Evolutionary conservation across 2,888 invertebrate species (phyloP).

Genomic region (Blera fallax): DNA sequence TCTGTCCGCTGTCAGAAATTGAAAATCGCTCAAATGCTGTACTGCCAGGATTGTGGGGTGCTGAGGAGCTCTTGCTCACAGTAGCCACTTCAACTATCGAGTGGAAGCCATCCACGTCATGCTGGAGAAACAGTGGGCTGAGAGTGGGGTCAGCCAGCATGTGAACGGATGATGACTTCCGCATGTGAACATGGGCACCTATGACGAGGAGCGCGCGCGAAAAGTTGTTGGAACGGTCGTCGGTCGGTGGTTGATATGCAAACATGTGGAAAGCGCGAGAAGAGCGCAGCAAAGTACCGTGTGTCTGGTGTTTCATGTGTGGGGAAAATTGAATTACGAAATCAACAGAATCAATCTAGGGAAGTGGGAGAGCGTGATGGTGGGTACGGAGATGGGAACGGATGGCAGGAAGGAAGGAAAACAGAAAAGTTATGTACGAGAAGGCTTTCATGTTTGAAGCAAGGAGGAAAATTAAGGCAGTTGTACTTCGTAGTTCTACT

Average conservation of each 20-base stretch:
- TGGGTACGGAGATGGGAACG: conserved; percentile 1
- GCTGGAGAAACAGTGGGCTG: conserved; percentile 22
- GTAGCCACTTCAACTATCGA: conserved; percentile 68
- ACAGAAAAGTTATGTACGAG: conserved; percentile 45
- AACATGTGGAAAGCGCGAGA: conserved; percentile 64
- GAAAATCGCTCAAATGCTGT: conserved; percentile 68
- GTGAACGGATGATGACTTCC: conserved; percentile 71
- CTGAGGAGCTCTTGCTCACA: conserved; percentile 15
- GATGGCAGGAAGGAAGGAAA: conserved; percentile 57
- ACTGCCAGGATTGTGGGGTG: background rate
- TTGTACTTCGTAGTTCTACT: conserved; percentile 40
- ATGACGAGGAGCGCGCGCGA: conserved; percentile 44
- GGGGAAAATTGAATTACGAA: conserved; percentile 72
- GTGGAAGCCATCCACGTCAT: conserved; percentile 64
- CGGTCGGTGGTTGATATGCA: conserved; percentile 66
- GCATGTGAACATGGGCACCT: conserved; percentile 65
- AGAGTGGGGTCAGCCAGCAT: conserved; percentile 33
- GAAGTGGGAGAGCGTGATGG: background rate
- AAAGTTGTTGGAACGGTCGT: conserved; percentile 45
- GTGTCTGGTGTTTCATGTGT: conserved; percentile 63
- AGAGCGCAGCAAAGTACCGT: conserved; percentile 37
- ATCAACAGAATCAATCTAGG: conserved; percentile 71
- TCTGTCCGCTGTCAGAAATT: conserved; percentile 72
- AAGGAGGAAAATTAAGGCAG: background rate
- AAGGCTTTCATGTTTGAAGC: conserved; percentile 43